Percentiles rank a stretch among this genome's conserved stretches.
These are phyloP conservation scores for Oreochromis aureus DNA, from an alignment of 2,113 vertebrate species.

Conservation along the genomic window DNA sequence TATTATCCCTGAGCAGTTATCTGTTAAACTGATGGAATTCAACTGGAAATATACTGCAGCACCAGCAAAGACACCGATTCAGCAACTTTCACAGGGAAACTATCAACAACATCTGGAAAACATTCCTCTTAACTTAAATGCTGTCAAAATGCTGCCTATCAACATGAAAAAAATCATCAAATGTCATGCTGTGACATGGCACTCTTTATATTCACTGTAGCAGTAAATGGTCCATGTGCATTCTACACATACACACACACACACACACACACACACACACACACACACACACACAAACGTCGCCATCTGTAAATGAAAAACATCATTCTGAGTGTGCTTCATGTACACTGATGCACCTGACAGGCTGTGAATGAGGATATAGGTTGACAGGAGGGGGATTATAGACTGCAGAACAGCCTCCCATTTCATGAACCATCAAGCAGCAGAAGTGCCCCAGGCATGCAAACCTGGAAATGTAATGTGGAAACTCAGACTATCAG, in stretches of 20 bases:
- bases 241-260: not conserved
- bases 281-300: not conserved
- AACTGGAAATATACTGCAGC: constrained; percentile 11
- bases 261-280: not conserved
- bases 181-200: not conserved
- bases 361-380: constrained; percentile 18
- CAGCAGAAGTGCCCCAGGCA: not conserved
- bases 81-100: not conserved
- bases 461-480: not conserved
- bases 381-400: constrained; percentile 23
- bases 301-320: not conserved
- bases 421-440: constrained; percentile 71
- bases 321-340: not conserved
- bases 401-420: constrained; percentile 31
- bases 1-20: not conserved
- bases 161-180: not conserved
- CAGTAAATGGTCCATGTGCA: not conserved
- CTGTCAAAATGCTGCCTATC: not conserved
- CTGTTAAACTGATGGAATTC: not conserved
- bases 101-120: not conserved
- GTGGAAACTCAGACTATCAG: not conserved
- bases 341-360: constrained; percentile 4
- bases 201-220: not conserved
- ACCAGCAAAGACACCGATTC: not conserved
- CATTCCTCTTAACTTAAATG: not conserved